A percentile compares a stretch with the other conserved stretches of the same genome.
phyloP scores from a whole-genome alignment of 1,140 invertebrate species.

The Achatina immaculata region DNA sequence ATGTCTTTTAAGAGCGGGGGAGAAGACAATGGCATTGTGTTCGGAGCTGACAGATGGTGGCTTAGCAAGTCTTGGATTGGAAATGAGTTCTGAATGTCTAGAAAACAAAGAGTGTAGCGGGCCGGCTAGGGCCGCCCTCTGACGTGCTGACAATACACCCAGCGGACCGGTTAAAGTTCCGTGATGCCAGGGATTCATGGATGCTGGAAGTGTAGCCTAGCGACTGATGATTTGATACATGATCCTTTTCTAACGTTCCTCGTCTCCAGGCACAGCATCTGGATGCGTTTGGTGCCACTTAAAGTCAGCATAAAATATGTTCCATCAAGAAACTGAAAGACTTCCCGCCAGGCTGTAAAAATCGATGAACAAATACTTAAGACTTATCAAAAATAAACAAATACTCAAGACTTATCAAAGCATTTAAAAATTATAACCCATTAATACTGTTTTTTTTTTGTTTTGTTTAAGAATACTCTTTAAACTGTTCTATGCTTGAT shows the following conservation, averaged over 20 bases:
- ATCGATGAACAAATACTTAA: too few species aligned
- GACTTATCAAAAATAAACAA: too few species aligned
- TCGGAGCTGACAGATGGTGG: constrained; percentile 26
- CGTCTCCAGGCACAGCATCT: neutral
- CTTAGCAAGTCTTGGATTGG: neutral
- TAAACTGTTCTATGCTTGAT: too few species aligned
- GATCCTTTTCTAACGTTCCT: neutral
- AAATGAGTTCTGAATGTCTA: constrained; percentile 16
- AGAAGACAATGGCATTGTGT: constrained; percentile 27
- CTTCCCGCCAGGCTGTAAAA: too few species aligned
- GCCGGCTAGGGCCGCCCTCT: constrained; percentile 5
- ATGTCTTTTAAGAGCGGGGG: constrained; percentile 3
- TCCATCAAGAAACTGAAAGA: too few species aligned
- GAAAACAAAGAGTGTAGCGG: constrained; percentile 19
- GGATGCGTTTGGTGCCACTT: neutral
- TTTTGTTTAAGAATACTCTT: too few species aligned
- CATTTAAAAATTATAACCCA: too few species aligned
- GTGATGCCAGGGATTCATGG: neutral
- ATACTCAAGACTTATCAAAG: too few species aligned
- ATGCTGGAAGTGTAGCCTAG: neutral
- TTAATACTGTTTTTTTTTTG: too few species aligned
- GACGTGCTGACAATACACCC: constrained; percentile 11
- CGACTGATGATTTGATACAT: constrained; percentile 1
- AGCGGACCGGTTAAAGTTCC: constrained; percentile 22
- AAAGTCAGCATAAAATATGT: neutral